Base-by-base conservation (phyloP, 2,113 vertebrate genomes). In the Cyprinodon variegatus region DNA sequence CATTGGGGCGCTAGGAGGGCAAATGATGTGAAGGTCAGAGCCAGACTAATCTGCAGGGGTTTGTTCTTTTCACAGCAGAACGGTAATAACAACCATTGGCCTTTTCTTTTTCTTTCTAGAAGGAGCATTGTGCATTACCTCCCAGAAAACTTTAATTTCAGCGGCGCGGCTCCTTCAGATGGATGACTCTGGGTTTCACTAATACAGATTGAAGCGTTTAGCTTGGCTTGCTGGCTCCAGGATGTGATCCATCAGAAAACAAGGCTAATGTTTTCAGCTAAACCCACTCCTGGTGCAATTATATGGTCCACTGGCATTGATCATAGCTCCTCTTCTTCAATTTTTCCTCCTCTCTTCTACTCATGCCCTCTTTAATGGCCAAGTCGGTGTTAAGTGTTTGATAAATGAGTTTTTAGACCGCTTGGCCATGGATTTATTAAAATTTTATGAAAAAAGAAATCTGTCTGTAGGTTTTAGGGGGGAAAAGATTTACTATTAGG, bases 221-320 rank as follows among this genome's bases (percentile, higher is more conserved):
- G 79, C 81, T 88, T 81, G 76, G 81, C 70, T 86, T 86, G 82
- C 93, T 90, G 91, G 93, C 93, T 94, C 88, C 89, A 84, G 92
- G 92, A 93, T 94, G 96, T 96, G 96, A 95, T 95, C 95, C 96
- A 96, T 97, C 96, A 96, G 95, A 96, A 90, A 97, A 95, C 93
- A 94, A 93, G 95, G 95, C 95, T 97, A 97, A 97, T 97, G 95
- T 97, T 96, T 91, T 97, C 96, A 95, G 95, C 95, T 95, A 95
- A 29, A 95, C 96, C 95, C 95, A 96, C 96, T 96, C 96, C 96
- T 95, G 92, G 94, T 96, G 95, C 96, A 98, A 99, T 99, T 98
- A 98, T 97, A 98, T 95, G 97, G 96, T 98, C 96, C 97, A 97
- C 93, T 96, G 96, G 95, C 95, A 96, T 94, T 97, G 97, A 98